These are phyloP conservation scores for Diplazon laetatorius DNA, from an alignment of 2,888 invertebrate genomes.

Conservation along the genomic window DNA sequence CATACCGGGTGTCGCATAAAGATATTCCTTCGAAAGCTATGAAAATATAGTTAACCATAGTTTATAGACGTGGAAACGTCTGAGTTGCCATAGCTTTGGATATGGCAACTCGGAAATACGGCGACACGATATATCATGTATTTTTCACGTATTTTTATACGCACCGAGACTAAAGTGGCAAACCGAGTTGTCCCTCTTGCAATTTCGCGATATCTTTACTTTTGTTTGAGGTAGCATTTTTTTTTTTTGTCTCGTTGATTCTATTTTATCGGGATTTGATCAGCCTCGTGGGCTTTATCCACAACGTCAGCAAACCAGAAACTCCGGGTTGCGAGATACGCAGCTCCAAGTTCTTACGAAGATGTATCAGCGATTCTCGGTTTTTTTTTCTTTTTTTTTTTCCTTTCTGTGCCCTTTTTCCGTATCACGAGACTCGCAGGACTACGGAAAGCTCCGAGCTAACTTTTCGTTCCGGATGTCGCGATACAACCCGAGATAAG, in stretches of 20 bases:
- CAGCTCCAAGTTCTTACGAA: no score
- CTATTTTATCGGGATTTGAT: neutral
- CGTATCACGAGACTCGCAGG: no score
- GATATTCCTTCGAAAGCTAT: slow-evolving; percentile 22
- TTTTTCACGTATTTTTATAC: slow-evolving; percentile 50
- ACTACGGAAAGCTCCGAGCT: no score
- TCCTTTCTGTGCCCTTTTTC: no score
- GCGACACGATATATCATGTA: slow-evolving; percentile 42
- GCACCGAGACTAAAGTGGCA: slow-evolving; percentile 45
- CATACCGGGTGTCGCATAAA: slow-evolving; percentile 1
- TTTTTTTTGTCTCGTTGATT: neutral
- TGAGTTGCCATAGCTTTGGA: slow-evolving; percentile 8
- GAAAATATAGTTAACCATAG: slow-evolving; percentile 30
- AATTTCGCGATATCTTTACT: slow-evolving; percentile 27
- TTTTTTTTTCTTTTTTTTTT: no score
- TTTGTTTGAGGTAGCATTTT: neutral
- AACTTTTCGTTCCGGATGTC: no score
- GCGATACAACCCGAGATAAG: no score
- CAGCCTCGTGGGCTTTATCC: neutral
- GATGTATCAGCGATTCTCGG: no score
- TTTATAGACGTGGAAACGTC: no score
- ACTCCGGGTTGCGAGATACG: no score
- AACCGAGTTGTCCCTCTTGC: slow-evolving; percentile 55
- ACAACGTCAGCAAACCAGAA: no score
- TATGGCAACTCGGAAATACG: neutral